phyloP scores from a whole-genome alignment of 2,113 vertebrate species.

The Triplophysa rosa region DNA sequence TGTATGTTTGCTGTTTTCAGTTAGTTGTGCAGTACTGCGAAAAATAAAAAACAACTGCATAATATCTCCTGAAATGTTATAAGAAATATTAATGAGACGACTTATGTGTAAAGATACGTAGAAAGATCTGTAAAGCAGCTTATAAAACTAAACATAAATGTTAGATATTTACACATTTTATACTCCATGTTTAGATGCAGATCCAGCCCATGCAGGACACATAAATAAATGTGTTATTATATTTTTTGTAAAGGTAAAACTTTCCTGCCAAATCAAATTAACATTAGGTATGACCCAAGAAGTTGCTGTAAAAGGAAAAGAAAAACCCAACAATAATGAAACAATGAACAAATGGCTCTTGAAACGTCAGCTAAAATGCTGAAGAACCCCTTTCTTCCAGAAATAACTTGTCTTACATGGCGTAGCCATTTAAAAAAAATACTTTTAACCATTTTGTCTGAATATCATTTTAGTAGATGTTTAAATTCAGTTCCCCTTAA shows the following conservation, averaged over 20 bases:
- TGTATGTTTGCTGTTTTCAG: background rate
- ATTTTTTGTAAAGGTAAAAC: background rate
- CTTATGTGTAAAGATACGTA: constrained; percentile 17
- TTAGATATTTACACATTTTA: constrained; percentile 33
- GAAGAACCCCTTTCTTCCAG: background rate
- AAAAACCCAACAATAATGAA: background rate
- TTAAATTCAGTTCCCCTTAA: background rate
- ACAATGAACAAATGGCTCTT: background rate
- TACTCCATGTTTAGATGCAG: background rate
- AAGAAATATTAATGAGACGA: background rate
- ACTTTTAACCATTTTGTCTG: background rate
- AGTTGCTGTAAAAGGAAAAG: constrained; percentile 16
- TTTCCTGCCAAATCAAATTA: constrained; percentile 13
- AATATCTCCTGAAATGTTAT: constrained; percentile 11
- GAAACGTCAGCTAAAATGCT: background rate
- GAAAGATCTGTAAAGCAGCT: constrained; percentile 19
- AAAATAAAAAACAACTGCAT: background rate
- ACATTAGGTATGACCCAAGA: background rate
- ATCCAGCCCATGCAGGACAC: background rate
- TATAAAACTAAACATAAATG: constrained; percentile 11
- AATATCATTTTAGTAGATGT: background rate
- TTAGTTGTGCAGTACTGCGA: background rate
- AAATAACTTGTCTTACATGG: background rate
- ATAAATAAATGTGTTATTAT: background rate
- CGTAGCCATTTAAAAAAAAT: background rate